Base-by-base conservation (phyloP, 2,113 vertebrate genomes). In the Chitala chitala region DNA sequence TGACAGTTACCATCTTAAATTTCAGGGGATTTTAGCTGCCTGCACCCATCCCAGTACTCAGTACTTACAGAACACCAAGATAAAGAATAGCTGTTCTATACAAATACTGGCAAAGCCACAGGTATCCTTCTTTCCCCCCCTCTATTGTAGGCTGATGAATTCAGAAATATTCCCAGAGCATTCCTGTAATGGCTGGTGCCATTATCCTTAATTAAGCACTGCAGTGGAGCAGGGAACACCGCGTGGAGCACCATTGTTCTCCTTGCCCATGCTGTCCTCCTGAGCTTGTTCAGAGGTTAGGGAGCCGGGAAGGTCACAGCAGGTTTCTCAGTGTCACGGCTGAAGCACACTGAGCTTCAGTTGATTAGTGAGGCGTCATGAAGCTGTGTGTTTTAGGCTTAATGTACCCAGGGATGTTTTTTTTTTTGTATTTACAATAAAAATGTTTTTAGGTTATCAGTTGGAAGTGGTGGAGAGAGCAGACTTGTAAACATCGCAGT, bases 311-410 rank as follows among this genome's bases (percentile, higher is more conserved):
- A 13, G 82, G 87, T 87, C 86, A 89, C 51, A 78, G 83, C 83
- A 84, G 31, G 55, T 84, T 84, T 90, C 87, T 89, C 88, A 89
- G 86, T 88, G 76, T n/a, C n/a, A n/a, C n/a, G n/a, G n/a, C n/a
- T n/a, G n/a, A n/a, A n/a, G n/a, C n/a, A n/a, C n/a, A n/a, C n/a
- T n/a, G n/a, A n/a, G n/a, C n/a, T n/a, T n/a, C n/a, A n/a, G n/a
- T n/a, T n/a, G n/a, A n/a, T n/a, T n/a, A n/a, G n/a, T n/a, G n/a
- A n/a, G n/a, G n/a, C n/a, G n/a, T n/a, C n/a, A n/a, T n/a, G n/a
- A n/a, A n/a, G n/a, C n/a, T n/a, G n/a, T n/a, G n/a, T n/a, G n/a
- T n/a, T n/a, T n/a, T n/a, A n/a, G n/a, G n/a, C n/a, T n/a, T n/a
- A n/a, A n/a, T n/a, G n/a, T n/a, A n/a, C n/a, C n/a, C n/a, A n/a